These are phyloP conservation scores for Himalopsyche phryganea DNA, from an alignment of 1,140 invertebrate species.

Conservation along the genomic window DNA sequence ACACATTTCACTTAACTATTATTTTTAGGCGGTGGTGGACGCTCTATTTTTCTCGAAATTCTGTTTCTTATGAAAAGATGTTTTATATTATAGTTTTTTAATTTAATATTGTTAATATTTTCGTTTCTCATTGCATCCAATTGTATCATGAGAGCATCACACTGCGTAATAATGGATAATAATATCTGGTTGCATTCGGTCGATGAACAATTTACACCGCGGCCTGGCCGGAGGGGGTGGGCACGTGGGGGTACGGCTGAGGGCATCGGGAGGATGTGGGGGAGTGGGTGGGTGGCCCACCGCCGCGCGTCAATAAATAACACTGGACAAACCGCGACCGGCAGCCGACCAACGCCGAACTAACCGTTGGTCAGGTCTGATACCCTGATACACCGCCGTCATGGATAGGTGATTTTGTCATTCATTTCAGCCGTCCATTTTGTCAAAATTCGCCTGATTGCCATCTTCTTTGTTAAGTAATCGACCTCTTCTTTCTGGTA, in stretches of 20 bases:
- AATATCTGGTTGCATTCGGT: slow-evolving; percentile 34
- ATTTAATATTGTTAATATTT: too few species aligned
- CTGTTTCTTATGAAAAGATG: too few species aligned
- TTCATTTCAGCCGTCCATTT: slow-evolving; percentile 2
- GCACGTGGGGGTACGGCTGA: not conserved
- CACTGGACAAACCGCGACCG: slow-evolving; percentile 27
- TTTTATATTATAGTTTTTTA: too few species aligned
- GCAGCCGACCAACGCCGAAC: slow-evolving; percentile 14
- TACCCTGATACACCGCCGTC: slow-evolving; percentile 10
- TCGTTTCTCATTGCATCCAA: not conserved
- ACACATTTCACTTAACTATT: too few species aligned
- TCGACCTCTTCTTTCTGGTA: too few species aligned
- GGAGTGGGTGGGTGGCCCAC: slow-evolving; percentile 2
- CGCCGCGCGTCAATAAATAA: slow-evolving; percentile 29
- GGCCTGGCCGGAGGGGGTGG: slow-evolving; percentile 11
- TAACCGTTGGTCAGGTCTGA: slow-evolving; percentile 20
- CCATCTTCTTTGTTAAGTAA: too few species aligned
- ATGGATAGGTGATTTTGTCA: slow-evolving; percentile 18
- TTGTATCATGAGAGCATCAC: slow-evolving; percentile 14
- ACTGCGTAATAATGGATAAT: slow-evolving; percentile 33
- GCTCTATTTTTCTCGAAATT: too few species aligned
- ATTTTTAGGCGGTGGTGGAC: too few species aligned
- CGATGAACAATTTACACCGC: slow-evolving; percentile 34
- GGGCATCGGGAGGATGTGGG: not conserved
- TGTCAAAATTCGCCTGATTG: too few species aligned